phyloP scores from a whole-genome alignment of 2,888 invertebrate genomes.

The Caenorhabditis sp. region DNA sequence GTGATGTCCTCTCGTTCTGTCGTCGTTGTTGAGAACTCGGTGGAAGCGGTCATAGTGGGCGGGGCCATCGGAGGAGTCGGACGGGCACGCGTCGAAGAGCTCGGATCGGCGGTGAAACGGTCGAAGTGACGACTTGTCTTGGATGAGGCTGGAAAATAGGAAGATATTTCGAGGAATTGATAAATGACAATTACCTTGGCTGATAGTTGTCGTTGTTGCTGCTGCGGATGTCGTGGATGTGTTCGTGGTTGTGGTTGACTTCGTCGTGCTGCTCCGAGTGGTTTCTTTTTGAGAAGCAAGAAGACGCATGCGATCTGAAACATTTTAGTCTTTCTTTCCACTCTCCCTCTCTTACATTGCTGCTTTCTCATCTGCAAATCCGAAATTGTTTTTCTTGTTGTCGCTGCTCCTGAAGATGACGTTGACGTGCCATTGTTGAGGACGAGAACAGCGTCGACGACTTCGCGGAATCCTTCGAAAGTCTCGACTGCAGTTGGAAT shows the following conservation, averaged over 20 bases:
- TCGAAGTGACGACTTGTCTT: constrained; percentile 43
- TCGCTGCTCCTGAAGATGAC: constrained; percentile 27
- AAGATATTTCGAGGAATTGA: not conserved
- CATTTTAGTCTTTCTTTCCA: not conserved
- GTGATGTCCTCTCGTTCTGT: constrained; percentile 7
- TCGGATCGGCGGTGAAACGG: constrained; percentile 40
- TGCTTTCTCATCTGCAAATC: constrained; percentile 62
- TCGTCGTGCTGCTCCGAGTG: constrained; percentile 3
- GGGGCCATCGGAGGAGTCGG: constrained; percentile 54
- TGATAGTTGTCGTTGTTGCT: constrained; percentile 34
- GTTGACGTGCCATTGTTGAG: constrained; percentile 55
- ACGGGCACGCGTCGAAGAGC: constrained; percentile 21
- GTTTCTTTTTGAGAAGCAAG: constrained; percentile 34
- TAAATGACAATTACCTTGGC: too few relatives aligned
- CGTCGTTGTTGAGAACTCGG: constrained; percentile 29
- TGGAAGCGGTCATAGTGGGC: constrained; percentile 37
- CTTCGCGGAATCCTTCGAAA: constrained; percentile 77
- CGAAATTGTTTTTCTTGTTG: constrained; percentile 43
- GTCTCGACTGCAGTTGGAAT: constrained; percentile 78
- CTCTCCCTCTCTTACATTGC: constrained; percentile 37
- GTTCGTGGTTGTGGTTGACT: constrained; percentile 7
- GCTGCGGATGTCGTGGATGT: constrained; percentile 19
- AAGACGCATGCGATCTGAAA: constrained; percentile 42
- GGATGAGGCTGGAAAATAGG: too few relatives aligned
- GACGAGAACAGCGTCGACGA: constrained; percentile 70